Conservation (phyloP, 2,113 vertebrate genomes). For the Arvicanthis niloticus region DNA sequence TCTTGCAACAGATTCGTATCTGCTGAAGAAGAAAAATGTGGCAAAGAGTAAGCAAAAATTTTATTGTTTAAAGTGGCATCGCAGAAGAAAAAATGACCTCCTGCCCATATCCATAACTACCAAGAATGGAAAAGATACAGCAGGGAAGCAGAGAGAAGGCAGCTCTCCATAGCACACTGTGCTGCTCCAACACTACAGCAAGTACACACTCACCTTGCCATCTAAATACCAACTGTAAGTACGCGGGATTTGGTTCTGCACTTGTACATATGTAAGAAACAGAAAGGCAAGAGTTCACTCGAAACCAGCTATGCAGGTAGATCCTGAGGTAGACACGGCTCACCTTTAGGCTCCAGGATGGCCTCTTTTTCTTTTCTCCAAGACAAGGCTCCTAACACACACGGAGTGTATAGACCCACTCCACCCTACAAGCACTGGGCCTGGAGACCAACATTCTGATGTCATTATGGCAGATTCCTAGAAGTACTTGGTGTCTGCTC, state of each 20-base stretch:
- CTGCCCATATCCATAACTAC: neutral
- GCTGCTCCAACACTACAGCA: neutral
- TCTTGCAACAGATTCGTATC: neutral
- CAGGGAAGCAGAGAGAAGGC: neutral
- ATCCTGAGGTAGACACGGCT: neutral
- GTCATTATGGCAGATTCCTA: neutral
- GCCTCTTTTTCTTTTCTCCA: neutral
- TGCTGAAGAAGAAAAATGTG: constrained; percentile 9
- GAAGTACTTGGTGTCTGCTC: neutral
- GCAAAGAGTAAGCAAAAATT: constrained; percentile 14
- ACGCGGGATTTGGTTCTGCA: neutral
- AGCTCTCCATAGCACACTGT: constrained; percentile 1
- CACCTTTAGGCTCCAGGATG: neutral
- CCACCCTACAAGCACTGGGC: neutral
- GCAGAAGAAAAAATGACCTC: neutral
- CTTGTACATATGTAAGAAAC: constrained; percentile 11
- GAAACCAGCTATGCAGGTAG: neutral
- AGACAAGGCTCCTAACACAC: neutral
- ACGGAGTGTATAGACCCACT: neutral
- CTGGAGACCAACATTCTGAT: neutral
- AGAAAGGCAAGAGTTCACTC: neutral
- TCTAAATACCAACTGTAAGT: neutral
- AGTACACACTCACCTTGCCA: neutral
- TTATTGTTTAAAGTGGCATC: constrained; percentile 16
- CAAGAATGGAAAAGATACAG: constrained; percentile 3